These are phyloP conservation scores for Lochmaea crataegi DNA, from an alignment of 2,888 invertebrate species.

Conservation along the genomic window DNA sequence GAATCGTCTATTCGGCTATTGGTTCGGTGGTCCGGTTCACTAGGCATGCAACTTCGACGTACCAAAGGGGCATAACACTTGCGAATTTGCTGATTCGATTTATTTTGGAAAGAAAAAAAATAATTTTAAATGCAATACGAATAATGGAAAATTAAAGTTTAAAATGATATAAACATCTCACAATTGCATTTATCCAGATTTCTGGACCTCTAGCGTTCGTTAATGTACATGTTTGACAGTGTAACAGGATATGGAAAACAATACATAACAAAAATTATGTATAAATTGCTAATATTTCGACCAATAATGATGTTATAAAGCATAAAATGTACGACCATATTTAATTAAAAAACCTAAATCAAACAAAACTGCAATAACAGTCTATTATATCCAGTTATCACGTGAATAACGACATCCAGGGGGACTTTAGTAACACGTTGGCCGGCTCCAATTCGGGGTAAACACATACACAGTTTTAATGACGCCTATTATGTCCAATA, in stretches of 20 bases:
- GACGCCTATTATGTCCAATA: constrained; percentile 28
- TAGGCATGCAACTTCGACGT: background rate
- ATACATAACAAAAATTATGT: too few relatives aligned
- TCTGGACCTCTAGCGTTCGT: too few relatives aligned
- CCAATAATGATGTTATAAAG: background rate
- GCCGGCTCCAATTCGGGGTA: constrained; percentile 19
- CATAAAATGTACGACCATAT: constrained; percentile 2
- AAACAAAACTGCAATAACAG: constrained; percentile 31
- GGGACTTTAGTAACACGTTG: constrained; percentile 30
- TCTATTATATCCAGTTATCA: constrained; percentile 23
- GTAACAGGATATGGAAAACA: too few relatives aligned
- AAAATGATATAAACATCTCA: too few relatives aligned
- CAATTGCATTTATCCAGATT: too few relatives aligned
- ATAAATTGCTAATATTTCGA: background rate
- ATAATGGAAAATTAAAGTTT: too few relatives aligned
- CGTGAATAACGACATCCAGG: constrained; percentile 26
- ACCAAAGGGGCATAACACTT: background rate
- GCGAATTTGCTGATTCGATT: background rate
- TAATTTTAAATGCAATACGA: background rate
- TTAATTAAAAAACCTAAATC: constrained; percentile 35
- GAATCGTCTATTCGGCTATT: constrained; percentile 32
- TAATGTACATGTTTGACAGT: background rate
- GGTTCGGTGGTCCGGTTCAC: constrained; percentile 25
- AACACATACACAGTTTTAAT: constrained; percentile 32
- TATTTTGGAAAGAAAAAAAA: background rate